Evolutionary conservation across 2,113 vertebrate genomes (phyloP), one percentile per base, ranked within the genome.

Genomic region (Kryptolebias marmoratus): DNA sequence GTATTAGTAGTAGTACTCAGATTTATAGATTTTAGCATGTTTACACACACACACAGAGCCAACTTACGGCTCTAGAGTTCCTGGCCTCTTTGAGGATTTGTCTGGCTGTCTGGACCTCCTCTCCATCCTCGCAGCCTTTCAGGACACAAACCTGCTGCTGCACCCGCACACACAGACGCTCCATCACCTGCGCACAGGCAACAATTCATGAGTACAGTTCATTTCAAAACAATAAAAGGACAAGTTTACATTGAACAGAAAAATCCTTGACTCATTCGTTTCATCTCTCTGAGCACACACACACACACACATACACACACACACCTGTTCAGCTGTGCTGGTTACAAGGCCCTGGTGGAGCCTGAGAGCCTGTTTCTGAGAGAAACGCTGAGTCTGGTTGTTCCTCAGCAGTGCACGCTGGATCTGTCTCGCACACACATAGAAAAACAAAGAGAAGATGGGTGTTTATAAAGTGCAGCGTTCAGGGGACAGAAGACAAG

Each of bases 291-390:
- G 16, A 22, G n/a, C 79, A 92, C 91, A 73, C 36, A 36, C 36
- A 7, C 36, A 5, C 39, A 5, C 39, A 5, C 39, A 42, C 39
- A 88, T 0, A 93, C 86, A 90, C 15, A 94, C 93, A 0, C 93
- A 77, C 86, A 97, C 90, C 90, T 93, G 91, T 54, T 93, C 90
- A 0, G 91, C 95, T 11, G 95, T 96, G 92, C 96, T 97, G 78
- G 95, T 96, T 75, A 96, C 95, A 72, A 97, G 91, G 69, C 96
- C 96, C 56, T 97, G 96, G 84, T 97, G 96, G 70, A 97, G 93
- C 30, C 96, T 92, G 49, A 96, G 93, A 18, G 96, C 96, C 90
- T 97, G 96, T 6, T 95, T 94, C 92, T 96, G 95, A 28, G 96
- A 95, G 82, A 95, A 95, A 1, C 95, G 95, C 82, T 96, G 95